These are phyloP conservation scores for Nicator chloris DNA, from an alignment of 2,113 vertebrate species.

Conservation along the genomic window DNA sequence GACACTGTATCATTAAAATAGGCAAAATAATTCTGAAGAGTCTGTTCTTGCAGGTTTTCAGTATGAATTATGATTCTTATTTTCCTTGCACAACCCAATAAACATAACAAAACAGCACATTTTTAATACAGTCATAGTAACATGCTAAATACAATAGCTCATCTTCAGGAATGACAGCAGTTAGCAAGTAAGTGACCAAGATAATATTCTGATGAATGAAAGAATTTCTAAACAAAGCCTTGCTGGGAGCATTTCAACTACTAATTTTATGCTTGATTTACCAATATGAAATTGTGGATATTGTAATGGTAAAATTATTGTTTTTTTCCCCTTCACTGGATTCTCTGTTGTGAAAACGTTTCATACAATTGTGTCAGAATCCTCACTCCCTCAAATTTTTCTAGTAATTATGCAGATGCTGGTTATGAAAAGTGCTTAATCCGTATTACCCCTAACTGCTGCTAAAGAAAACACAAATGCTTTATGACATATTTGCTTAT, in stretches of 20 bases:
- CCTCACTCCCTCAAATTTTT: conserved; percentile 30
- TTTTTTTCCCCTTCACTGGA: conserved; percentile 63
- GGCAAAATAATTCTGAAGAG: background rate
- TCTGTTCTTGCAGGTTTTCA: background rate
- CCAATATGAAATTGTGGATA: conserved; percentile 71
- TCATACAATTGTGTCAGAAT: conserved; percentile 54
- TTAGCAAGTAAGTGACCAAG: conserved; percentile 55
- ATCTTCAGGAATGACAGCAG: conserved; percentile 44
- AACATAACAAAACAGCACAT: background rate
- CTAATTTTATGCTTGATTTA: conserved; percentile 78
- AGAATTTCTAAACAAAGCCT: conserved; percentile 66
- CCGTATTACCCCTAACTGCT: conserved; percentile 15
- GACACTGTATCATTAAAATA: background rate
- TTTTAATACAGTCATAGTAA: conserved; percentile 39
- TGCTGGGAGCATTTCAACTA: conserved; percentile 68
- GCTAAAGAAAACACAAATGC: conserved; percentile 33
- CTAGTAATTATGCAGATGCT: conserved; percentile 53
- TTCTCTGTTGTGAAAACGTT: conserved; percentile 57
- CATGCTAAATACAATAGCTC: background rate
- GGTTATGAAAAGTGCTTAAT: conserved; percentile 54
- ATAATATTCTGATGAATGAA: conserved; percentile 58
- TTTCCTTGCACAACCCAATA: background rate
- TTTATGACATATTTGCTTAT: background rate
- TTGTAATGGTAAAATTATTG: conserved; percentile 67
- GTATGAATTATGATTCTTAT: background rate